Evolutionary conservation across 2,888 invertebrate genomes (phyloP), one percentile per base, ranked within the genome.

Genomic region (Micropterix aruncella): DNA sequence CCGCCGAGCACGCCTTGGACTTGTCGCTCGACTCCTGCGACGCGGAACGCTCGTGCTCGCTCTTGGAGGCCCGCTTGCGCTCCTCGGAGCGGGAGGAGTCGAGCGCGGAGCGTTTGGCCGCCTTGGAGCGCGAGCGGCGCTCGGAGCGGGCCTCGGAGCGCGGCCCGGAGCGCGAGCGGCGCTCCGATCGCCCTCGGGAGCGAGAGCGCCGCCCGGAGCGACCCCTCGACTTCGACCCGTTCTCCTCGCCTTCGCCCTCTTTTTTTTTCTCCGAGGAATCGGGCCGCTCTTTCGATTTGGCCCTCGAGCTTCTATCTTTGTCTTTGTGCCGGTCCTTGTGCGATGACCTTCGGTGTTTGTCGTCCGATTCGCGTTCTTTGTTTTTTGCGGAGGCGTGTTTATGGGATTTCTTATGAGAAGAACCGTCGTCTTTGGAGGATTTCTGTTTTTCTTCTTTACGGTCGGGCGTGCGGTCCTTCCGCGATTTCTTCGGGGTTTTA

Each of bases 51-150:
- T 27, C 27, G 27, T 27, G 27, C 5, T 12, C 27, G 12, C 12
- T 27, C 27, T 27, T 27, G 5, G 27, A 12, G 5, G 27, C 5
- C 12, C 27, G 5, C 12, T 27, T 27, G 7, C 12, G 5, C 7
- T 12, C 7, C 7, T 12, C 27, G 5, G 5, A 5, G 7, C 12
- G 5, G 7, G 27, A 27, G 7, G 27, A 27, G 12, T 5, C 5
- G 7, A 27, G 12, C 5, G 5, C 27, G 5, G 27, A 27, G 12
- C 15, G 58, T 41, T 52, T 51, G 47, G 57, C 57, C 38, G 68
- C 69, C 54, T 70, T 69, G 47, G 69, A 69, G 54, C 60, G 58
- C 12, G 69, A 70, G 18, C 69, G 61, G 12, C 52, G 48, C 46
- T 60, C 62, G 2, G 64, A 5, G 5, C 12, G 5, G 27, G 27